Conservation (phyloP, 2,888 invertebrate genomes). For the Corythucha ciliata region DNA sequence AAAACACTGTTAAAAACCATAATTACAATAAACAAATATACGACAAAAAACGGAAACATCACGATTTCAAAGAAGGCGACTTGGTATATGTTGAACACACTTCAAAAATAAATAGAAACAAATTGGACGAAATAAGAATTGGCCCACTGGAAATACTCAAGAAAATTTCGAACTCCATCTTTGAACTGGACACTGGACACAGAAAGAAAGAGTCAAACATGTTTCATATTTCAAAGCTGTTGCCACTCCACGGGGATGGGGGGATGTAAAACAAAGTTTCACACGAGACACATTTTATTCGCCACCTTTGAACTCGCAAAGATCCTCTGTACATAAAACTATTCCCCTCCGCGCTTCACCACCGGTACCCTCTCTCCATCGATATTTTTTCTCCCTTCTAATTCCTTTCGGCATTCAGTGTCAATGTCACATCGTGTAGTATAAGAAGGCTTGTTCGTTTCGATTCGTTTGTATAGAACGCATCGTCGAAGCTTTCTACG, state of each 20-base stretch:
- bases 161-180: constrained; percentile 13
- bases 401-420: too few relatives aligned
- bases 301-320: too few relatives aligned
- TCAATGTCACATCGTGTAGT: too few relatives aligned
- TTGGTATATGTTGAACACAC: constrained; percentile 18
- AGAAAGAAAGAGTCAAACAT: constrained; percentile 14
- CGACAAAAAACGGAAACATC: not conserved
- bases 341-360: too few relatives aligned
- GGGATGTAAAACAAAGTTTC: constrained; percentile 18
- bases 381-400: too few relatives aligned
- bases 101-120: constrained; percentile 15
- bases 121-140: constrained; percentile 10
- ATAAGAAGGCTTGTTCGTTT: too few relatives aligned
- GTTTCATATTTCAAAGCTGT: constrained; percentile 9
- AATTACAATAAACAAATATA: constrained; percentile 23
- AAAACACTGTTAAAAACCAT: constrained; percentile 24
- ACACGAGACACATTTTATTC: too few relatives aligned
- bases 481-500: too few relatives aligned
- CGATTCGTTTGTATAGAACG: too few relatives aligned
- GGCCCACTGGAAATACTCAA: constrained; percentile 13
- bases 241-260: constrained; percentile 4
- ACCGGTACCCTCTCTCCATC: too few relatives aligned
- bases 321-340: too few relatives aligned
- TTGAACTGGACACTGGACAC: constrained; percentile 1
- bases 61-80: constrained; percentile 6